These are phyloP conservation scores for Solen grandis DNA, from an alignment of 1,140 invertebrate species.

Conservation along the genomic window DNA sequence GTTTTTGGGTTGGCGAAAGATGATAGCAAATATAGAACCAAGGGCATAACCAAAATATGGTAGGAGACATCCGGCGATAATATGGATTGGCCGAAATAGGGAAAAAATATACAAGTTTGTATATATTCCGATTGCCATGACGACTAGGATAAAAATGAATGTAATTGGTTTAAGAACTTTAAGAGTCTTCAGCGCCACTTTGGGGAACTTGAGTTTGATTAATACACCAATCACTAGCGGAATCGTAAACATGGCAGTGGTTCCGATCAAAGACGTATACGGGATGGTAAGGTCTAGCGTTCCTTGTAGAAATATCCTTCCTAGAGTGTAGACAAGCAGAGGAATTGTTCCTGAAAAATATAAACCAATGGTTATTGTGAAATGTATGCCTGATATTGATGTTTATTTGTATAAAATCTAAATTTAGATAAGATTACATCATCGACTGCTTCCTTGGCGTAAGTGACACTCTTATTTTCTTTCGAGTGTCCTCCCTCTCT, in stretches of 20 bases:
- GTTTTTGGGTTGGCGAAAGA: constrained; percentile 69
- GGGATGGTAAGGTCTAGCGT: constrained; percentile 86
- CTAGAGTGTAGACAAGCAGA: constrained; percentile 95
- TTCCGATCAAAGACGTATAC: constrained; percentile 88
- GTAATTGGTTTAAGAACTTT: constrained; percentile 86
- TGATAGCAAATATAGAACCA: constrained; percentile 82
- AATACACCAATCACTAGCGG: constrained; percentile 91
- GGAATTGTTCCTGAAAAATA: constrained; percentile 95
- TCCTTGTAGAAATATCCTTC: constrained; percentile 85
- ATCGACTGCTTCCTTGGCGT: too few species aligned
- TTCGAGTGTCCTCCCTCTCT: too few species aligned
- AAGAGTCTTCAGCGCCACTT: constrained; percentile 60
- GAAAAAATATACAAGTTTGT: constrained; percentile 96
- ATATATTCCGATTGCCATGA: constrained; percentile 94
- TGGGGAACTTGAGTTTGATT: constrained; percentile 83
- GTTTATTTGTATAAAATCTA: too few species aligned
- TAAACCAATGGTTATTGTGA: too few species aligned
- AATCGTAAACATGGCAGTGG: constrained; percentile 89
- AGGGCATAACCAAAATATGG: constrained; percentile 93
- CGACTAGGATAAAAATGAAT: constrained; percentile 89
- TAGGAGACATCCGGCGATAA: constrained; percentile 90
- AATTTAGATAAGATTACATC: too few species aligned
- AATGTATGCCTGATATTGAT: too few species aligned
- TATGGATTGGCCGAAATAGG: constrained; percentile 85
- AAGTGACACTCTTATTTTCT: too few species aligned